phyloP scores from a whole-genome alignment of 1,140 invertebrate genomes.

The Octopus bimaculoides region DNA sequence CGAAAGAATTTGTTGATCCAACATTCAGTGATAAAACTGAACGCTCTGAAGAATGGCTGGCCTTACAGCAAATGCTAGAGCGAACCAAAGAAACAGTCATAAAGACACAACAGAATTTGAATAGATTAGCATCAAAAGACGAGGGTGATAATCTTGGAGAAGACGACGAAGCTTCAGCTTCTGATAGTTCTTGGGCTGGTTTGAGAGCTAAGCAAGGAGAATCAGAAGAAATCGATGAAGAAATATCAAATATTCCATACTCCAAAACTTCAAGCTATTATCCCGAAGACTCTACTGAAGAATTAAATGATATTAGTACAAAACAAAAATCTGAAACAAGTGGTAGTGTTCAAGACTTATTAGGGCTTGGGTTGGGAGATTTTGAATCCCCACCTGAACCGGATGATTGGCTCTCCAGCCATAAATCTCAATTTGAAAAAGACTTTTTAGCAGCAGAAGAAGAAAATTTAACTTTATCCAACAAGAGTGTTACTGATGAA shows the following conservation, averaged over 20 bases:
- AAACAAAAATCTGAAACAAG: constrained; percentile 31
- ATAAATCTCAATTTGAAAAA: neutral
- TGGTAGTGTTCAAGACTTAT: constrained; percentile 43
- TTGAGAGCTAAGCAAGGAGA: neutral
- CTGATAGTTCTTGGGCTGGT: constrained; percentile 16
- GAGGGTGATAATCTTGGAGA: neutral
- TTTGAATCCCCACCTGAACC: neutral
- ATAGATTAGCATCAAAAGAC: constrained; percentile 39
- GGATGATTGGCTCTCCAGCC: neutral
- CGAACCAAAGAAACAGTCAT: constrained; percentile 54
- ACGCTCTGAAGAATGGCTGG: constrained; percentile 58
- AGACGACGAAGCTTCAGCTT: neutral
- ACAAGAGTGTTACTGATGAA: neutral
- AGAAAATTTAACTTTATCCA: neutral
- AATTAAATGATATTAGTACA: constrained; percentile 1
- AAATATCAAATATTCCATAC: constrained; percentile 21
- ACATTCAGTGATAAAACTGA: constrained; percentile 40
- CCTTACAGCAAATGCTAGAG: constrained; percentile 57
- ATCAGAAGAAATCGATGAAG: constrained; percentile 8
- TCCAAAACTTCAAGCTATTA: constrained; percentile 23
- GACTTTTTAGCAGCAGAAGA: neutral
- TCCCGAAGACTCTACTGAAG: constrained; percentile 23
- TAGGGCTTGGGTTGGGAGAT: constrained; percentile 36
- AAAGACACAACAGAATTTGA: constrained; percentile 52
- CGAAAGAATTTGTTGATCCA: constrained; percentile 35